These are phyloP conservation scores for Entelurus aequoreus DNA, from an alignment of 2,113 vertebrate species.

Conservation along the genomic window DNA sequence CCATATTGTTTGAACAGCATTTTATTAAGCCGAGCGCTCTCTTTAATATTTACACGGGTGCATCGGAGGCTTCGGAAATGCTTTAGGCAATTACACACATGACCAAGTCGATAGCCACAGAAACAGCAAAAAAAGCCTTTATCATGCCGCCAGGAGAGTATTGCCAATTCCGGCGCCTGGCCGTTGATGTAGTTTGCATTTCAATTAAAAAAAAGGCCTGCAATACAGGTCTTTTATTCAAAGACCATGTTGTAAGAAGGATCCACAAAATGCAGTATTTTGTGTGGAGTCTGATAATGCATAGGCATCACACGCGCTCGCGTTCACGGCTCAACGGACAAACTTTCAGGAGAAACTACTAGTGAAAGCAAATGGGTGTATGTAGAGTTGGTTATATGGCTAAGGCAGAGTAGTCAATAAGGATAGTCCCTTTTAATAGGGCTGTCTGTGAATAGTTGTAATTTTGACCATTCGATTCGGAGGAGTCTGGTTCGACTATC, in stretches of 20 bases:
- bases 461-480: too few species aligned
- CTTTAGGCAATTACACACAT: slow-evolving; percentile 74
- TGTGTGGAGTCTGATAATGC: slow-evolving; percentile 50
- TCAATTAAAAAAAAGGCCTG: slow-evolving; percentile 69
- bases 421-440: too few species aligned
- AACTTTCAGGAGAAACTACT: slow-evolving; percentile 3
- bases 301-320: slow-evolving; percentile 29
- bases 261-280: slow-evolving; percentile 54
- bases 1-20: slow-evolving; percentile 75
- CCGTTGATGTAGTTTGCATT: slow-evolving; percentile 75
- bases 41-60: slow-evolving; percentile 78
- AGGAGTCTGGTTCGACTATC: too few species aligned
- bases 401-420: too few species aligned
- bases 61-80: slow-evolving; percentile 65
- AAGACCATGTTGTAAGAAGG: slow-evolving; percentile 62
- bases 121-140: slow-evolving; percentile 66
- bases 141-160: slow-evolving; percentile 65
- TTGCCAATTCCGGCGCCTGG: slow-evolving; percentile 53
- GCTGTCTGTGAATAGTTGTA: too few species aligned
- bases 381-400: too few species aligned
- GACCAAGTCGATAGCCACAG: slow-evolving; percentile 71
- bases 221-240: slow-evolving; percentile 68
- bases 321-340: slow-evolving; percentile 25
- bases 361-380: too few species aligned
- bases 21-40: slow-evolving; percentile 72